These are phyloP conservation scores for Pagrus major DNA, from an alignment of 2,113 vertebrate genomes.

Conservation along the genomic window DNA sequence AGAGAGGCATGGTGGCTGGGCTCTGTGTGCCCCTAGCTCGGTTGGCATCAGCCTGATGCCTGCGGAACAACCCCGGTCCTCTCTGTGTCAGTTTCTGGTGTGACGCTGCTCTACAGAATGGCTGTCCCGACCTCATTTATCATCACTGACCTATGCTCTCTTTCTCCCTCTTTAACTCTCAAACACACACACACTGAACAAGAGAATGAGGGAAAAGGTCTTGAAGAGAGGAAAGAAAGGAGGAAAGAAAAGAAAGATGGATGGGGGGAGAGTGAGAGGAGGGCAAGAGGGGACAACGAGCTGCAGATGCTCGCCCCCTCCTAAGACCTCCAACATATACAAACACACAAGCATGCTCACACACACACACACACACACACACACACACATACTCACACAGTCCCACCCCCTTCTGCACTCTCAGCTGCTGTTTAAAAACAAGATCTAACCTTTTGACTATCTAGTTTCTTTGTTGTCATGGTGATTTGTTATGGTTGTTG, in stretches of 20 bases:
- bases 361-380: background rate
- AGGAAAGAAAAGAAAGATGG: constrained; percentile 32
- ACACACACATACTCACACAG: background rate
- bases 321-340: constrained; percentile 5
- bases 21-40: constrained; percentile 33
- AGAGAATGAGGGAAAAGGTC: background rate
- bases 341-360: background rate
- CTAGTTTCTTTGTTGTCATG: constrained; percentile 32
- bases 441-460: constrained; percentile 29
- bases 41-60: constrained; percentile 38
- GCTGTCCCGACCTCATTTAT: constrained; percentile 54
- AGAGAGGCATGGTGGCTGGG: constrained; percentile 41
- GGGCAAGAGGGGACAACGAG: constrained; percentile 49
- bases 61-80: constrained; percentile 22
- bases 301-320: constrained; percentile 53
- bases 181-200: background rate
- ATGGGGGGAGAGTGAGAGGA: constrained; percentile 35
- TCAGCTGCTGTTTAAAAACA: constrained; percentile 57
- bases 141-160: constrained; percentile 59
- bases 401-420: constrained; percentile 14
- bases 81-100: constrained; percentile 39
- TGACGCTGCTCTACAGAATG: constrained; percentile 25
- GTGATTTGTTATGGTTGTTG: constrained; percentile 33
- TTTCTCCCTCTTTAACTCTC: background rate
- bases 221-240: constrained; percentile 13